Evolutionary conservation across 1,140 invertebrate genomes (phyloP), one percentile per base, ranked within the genome.

Genomic region (Drosophila lacertosa): DNA sequence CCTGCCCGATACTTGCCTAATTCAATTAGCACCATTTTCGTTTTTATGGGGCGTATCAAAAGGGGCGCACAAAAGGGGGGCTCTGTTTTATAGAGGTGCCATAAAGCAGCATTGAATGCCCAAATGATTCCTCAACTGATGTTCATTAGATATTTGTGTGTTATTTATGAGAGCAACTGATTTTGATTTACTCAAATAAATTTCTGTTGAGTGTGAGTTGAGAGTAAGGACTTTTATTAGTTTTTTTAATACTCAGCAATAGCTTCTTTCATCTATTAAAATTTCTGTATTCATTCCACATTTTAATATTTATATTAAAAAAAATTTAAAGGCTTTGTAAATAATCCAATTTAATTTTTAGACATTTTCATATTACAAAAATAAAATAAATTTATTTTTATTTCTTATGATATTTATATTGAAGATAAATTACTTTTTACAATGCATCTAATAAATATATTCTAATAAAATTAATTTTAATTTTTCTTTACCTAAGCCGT

Each of bases 21-120:
- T 86, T 86, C 82, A 88, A 86, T 86, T 86, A 86, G 77, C 63
- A 47, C 62, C 57, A 44, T 45, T 64, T 24, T 44, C 20, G 37
- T 40, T 84, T 89, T 89, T 89, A 89, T 89, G 74, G 53, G 16
- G 77, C 84, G 58, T 77, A 51, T 59, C 80, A 50, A 89, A 89
- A 71, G 68, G 44, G n/a, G 13, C 13, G 11, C 40, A 50, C 45
- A 54, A 69, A 13, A 22, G 50, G 16, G 29, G 32, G 20, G 18
- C 44, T 40, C n/a, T 22, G 51, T 26, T 77, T 77, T 74, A 86
- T 81, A 60, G 42, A 45, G 65, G 67, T 70, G 68, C 16, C 37
- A 76, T 80, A 68, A 24, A 48, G 15, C 11, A 4, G 18, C n/a
- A 20, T 15, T 32, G 6, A 13, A 22, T 7, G 2, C n/a, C 4